Evolutionary conservation across 2,888 invertebrate species (phyloP), one percentile per base, ranked within the genome.

Genomic region (Pammene aurita): DNA sequence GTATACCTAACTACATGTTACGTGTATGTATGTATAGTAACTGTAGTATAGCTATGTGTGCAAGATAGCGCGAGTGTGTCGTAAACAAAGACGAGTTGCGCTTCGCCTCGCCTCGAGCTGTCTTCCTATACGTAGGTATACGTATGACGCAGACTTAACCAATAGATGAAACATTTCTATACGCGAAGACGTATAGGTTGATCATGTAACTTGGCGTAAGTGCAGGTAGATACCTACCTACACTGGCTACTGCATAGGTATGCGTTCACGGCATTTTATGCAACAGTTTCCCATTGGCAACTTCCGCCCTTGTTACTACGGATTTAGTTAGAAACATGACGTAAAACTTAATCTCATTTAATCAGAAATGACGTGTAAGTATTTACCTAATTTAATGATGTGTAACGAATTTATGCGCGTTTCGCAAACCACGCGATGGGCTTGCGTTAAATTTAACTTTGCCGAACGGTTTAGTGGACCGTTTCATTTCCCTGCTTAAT

Each of bases 91-190:
- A 58, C 64, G 55, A 72, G 73, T 73, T 74, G 73, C 77, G 77
- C 77, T 75, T 80, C 78, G 78, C 77, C 76, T 83, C 77, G 81
- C 80, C 77, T 82, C 83, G 81, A 82, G 80, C 82, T 82, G 82
- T 83, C 82, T 79, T 74, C 75, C 72, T 73, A 66, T 70, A 63
- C 58, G 38, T 64, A 72, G 55, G 55, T 70, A 66, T 71, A 67
- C 16, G 26, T 52, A 52, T 52, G 5, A 52, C 52, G 52, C 13
- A 26, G 52, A 52, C 50, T 50, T 52, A 14, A 7, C 18, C 52
- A 14, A 11, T 52, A 52, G 52, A 52, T 26, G 26, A 26, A 26
- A 14, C 52, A 26, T 26, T 52, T 52, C 5, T 52, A 16, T 50
- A 9, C 50, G 5, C 18, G 18, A 18, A 10, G 18, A 38, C 9